Percentiles rank a stretch among this genome's conserved stretches.
phyloP scores from a whole-genome alignment of 2,888 invertebrate species.

The Lycia hirtaria region DNA sequence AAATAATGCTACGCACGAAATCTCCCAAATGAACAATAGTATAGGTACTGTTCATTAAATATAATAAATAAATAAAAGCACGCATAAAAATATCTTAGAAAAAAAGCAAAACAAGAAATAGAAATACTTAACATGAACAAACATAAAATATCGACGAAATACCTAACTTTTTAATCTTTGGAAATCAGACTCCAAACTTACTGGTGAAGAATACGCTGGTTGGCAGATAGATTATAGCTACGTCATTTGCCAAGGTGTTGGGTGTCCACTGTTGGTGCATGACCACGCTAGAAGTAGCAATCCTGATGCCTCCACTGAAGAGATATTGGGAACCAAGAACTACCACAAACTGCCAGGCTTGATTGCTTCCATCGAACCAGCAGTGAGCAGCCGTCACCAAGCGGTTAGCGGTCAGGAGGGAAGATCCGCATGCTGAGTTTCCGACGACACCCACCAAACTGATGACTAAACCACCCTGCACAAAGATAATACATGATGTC shows the following conservation, averaged over 20 bases:
- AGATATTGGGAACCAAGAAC: constrained; percentile 61
- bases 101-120: too few species aligned
- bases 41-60: too few species aligned
- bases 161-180: too few species aligned
- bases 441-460: constrained; percentile 50
- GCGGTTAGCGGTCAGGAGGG: constrained; percentile 52
- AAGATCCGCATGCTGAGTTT: constrained; percentile 62
- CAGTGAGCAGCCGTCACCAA: constrained; percentile 69
- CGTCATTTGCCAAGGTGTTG: constrained; percentile 52
- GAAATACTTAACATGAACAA: too few species aligned
- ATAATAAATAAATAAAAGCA: too few species aligned
- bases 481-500: neutral
- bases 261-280: constrained; percentile 58
- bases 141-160: too few species aligned
- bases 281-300: constrained; percentile 52
- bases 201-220: constrained; percentile 45
- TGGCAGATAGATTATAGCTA: constrained; percentile 63
- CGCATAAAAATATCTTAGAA: too few species aligned
- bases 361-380: constrained; percentile 59
- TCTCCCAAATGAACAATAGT: too few species aligned
- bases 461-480: constrained; percentile 64
- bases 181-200: constrained; percentile 36
- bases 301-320: constrained; percentile 59
- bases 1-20: too few species aligned
- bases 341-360: constrained; percentile 56